phyloP scores from a whole-genome alignment of 2,888 invertebrate species.

The Amiota mariae region DNA sequence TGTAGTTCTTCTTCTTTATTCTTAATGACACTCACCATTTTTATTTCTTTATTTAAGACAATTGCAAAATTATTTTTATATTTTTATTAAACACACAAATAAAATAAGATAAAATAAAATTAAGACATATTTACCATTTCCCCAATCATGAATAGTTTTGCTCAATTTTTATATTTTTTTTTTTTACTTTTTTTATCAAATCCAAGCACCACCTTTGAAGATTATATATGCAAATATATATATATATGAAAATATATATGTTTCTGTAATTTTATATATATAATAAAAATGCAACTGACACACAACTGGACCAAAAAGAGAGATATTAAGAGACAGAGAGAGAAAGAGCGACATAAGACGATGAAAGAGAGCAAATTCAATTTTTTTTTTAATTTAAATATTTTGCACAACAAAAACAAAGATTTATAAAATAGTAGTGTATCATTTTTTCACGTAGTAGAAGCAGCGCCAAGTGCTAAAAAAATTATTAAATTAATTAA shows the following conservation, averaged over 20 bases:
- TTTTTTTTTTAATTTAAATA: slow-evolving; percentile 20
- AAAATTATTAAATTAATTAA: slow-evolving; percentile 18
- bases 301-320: slow-evolving; percentile 51
- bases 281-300: slow-evolving; percentile 53
- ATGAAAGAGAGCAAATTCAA: slow-evolving; percentile 29
- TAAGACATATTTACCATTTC: slow-evolving; percentile 67
- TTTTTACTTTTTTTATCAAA: slow-evolving; percentile 24
- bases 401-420: slow-evolving; percentile 21
- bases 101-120: slow-evolving; percentile 35
- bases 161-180: slow-evolving; percentile 45
- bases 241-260: too few species aligned
- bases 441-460: slow-evolving; percentile 20
- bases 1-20: neutral
- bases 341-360: slow-evolving; percentile 38
- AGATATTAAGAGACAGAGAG: slow-evolving; percentile 4
- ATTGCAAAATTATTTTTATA: slow-evolving; percentile 48
- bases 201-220: slow-evolving; percentile 68
- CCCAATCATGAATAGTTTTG: slow-evolving; percentile 70
- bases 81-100: slow-evolving; percentile 28
- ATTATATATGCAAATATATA: slow-evolving; percentile 23
- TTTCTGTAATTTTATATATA: neutral
- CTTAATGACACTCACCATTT: slow-evolving; percentile 73
- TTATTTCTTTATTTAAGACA: slow-evolving; percentile 62
- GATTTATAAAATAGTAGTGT: slow-evolving; percentile 1
- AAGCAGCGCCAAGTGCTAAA: slow-evolving; percentile 33